Evolutionary conservation across 2,113 vertebrate genomes (phyloP).

Genomic region (Pseudolaguvia tuberculata): DNA sequence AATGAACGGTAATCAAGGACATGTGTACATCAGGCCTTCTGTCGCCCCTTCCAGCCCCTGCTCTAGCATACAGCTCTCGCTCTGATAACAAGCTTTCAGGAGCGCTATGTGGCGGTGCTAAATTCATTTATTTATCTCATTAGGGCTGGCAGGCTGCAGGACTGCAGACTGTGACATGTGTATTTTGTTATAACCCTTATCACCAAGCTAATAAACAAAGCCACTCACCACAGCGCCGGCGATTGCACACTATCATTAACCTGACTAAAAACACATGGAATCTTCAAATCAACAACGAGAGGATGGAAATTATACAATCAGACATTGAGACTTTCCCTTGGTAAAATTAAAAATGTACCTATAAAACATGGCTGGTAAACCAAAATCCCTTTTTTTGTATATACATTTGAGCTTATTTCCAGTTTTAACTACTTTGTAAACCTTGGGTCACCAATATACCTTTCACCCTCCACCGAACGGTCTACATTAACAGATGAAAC

Average conservation of each 20-base stretch:
- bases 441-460: background rate
- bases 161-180: constrained; percentile 78
- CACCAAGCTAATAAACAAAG: constrained; percentile 72
- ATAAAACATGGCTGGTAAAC: background rate
- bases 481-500: constrained; percentile 6
- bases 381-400: background rate
- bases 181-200: constrained; percentile 71
- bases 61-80: constrained; percentile 93
- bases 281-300: constrained; percentile 47
- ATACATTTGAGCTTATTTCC: background rate
- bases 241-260: constrained; percentile 63
- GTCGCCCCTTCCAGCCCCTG: constrained; percentile 81
- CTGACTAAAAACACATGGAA: constrained; percentile 51
- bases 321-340: background rate
- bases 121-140: constrained; percentile 98
- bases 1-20: constrained; percentile 99
- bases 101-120: constrained; percentile 86
- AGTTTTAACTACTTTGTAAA: background rate
- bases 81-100: constrained; percentile 93
- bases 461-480: background rate
- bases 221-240: constrained; percentile 55
- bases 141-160: constrained; percentile 74
- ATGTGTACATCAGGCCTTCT: constrained; percentile 96
- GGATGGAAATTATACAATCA: background rate
- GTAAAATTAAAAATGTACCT: background rate